phyloP scores from a whole-genome alignment of 2,888 invertebrate species.

The Torymus auratus region DNA sequence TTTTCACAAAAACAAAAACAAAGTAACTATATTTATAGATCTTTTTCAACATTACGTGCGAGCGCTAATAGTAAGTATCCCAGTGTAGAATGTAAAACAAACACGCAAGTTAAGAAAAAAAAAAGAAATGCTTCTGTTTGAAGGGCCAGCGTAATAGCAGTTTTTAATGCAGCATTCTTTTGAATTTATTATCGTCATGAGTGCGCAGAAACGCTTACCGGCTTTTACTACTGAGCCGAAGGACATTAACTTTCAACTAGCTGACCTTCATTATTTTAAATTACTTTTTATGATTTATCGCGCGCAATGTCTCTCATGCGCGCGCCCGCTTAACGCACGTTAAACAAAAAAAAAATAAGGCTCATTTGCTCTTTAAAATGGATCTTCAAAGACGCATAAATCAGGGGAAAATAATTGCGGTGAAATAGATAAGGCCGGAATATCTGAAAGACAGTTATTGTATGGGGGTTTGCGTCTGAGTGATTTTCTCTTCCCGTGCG shows the following conservation, averaged over 20 bases:
- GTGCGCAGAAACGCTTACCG: not conserved
- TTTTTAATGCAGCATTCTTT: not conserved
- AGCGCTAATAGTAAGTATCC: too few species aligned
- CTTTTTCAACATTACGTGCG: too few species aligned
- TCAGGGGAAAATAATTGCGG: slow-evolving; percentile 12
- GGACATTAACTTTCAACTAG: slow-evolving; percentile 27
- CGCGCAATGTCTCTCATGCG: not conserved
- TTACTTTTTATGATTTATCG: slow-evolving; percentile 22
- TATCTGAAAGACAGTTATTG: too few species aligned
- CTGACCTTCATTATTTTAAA: slow-evolving; percentile 25
- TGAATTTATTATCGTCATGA: slow-evolving; percentile 2
- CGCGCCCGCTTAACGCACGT: not conserved
- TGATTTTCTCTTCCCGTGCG: too few species aligned
- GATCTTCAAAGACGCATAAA: slow-evolving; percentile 23
- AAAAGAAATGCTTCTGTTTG: too few species aligned
- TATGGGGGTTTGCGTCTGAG: too few species aligned
- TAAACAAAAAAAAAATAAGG: slow-evolving; percentile 17
- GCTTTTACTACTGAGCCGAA: slow-evolving; percentile 4
- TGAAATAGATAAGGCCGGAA: too few species aligned
- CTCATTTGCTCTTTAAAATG: slow-evolving; percentile 9
- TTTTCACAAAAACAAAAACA: too few species aligned
- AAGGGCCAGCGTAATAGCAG: not conserved
- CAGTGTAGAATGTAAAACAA: too few species aligned
- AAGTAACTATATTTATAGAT: too few species aligned
- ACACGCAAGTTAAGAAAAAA: too few species aligned